These are phyloP conservation scores for Poecilia wingei DNA, from an alignment of 2,797 vertebrate genomes.

Conservation along the genomic window DNA sequence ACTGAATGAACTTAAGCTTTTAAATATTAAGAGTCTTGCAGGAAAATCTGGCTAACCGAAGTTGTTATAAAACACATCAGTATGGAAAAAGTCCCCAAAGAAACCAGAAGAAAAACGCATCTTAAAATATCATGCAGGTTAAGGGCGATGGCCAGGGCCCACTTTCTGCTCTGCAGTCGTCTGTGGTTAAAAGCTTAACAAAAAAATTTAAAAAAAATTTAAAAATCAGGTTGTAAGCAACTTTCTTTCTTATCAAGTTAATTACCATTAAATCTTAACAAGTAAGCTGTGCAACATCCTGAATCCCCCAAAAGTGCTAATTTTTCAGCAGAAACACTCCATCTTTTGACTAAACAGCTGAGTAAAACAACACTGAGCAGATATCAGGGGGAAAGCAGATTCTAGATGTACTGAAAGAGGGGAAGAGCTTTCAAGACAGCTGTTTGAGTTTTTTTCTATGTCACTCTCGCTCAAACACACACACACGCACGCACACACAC, in stretches of 20 bases:
- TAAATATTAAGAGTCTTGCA: not conserved
- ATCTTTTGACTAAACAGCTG: slow-evolving; percentile 42
- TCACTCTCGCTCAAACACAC: slow-evolving; percentile 57
- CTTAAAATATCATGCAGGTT: not conserved
- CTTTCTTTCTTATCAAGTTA: not conserved
- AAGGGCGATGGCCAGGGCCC: not conserved
- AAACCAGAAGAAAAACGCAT: not conserved
- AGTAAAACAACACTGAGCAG: slow-evolving; percentile 29
- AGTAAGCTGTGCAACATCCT: slow-evolving; percentile 17
- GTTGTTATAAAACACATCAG: not conserved
- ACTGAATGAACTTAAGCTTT: not conserved
- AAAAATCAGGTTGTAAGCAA: not conserved
- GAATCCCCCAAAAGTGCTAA: slow-evolving; percentile 13
- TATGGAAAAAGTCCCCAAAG: not conserved
- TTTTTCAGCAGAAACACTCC: slow-evolving; percentile 27
- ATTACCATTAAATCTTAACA: slow-evolving; percentile 19
- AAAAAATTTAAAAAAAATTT: too few species aligned
- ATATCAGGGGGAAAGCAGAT: slow-evolving; percentile 56
- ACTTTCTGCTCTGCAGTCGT: not conserved
- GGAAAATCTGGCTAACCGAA: not conserved
- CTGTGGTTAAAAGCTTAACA: not conserved
- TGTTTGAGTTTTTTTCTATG: slow-evolving; percentile 69
- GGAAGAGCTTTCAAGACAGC: slow-evolving; percentile 75
- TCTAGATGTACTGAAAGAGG: slow-evolving; percentile 67
- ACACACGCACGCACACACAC: slow-evolving; percentile 30